A percentile compares a stretch with the other conserved stretches of the same genome.
Conservation (phyloP, 1,140 invertebrate genomes). For the Aphelinus certus region DNA sequence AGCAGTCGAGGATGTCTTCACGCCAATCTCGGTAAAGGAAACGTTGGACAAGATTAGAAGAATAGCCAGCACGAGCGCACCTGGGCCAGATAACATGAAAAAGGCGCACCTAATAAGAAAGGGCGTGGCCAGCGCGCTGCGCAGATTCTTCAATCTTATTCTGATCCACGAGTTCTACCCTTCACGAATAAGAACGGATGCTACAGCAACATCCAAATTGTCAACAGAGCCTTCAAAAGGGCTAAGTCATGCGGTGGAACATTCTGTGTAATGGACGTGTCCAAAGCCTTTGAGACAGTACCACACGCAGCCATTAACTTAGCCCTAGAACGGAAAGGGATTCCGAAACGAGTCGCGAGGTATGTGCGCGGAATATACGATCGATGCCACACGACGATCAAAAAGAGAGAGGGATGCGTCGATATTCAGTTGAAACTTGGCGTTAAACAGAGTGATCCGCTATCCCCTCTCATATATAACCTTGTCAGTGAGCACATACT, state of each 20-base stretch:
- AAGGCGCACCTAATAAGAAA: constrained; percentile 10
- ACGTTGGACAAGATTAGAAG: constrained; percentile 8
- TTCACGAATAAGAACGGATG: constrained; percentile 44
- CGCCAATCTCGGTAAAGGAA: constrained; percentile 7
- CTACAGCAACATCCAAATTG: constrained; percentile 39
- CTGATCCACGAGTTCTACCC: constrained; percentile 26
- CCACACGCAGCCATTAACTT: constrained; percentile 22
- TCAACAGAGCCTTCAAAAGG: constrained; percentile 17
- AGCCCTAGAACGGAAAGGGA: constrained; percentile 32
- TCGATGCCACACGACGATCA: background rate
- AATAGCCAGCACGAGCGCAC: constrained; percentile 24
- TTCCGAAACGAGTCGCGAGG: constrained; percentile 3
- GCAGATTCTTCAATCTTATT: constrained; percentile 34
- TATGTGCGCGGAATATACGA: background rate
- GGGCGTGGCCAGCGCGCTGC: background rate
- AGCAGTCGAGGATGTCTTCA: constrained; percentile 20
- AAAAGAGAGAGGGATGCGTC: background rate
- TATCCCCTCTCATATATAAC: too few relatives aligned
- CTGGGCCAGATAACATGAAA: constrained; percentile 35
- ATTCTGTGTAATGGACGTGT: constrained; percentile 27
- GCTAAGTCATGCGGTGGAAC: constrained; percentile 33
- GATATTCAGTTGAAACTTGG: constrained; percentile 13
- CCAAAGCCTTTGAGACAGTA: constrained; percentile 27
- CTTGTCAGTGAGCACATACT: constrained; percentile 46
- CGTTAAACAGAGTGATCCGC: too few relatives aligned